These are phyloP conservation scores for Dendroctonus valens DNA, from an alignment of 1,140 invertebrate genomes.

Conservation along the genomic window DNA sequence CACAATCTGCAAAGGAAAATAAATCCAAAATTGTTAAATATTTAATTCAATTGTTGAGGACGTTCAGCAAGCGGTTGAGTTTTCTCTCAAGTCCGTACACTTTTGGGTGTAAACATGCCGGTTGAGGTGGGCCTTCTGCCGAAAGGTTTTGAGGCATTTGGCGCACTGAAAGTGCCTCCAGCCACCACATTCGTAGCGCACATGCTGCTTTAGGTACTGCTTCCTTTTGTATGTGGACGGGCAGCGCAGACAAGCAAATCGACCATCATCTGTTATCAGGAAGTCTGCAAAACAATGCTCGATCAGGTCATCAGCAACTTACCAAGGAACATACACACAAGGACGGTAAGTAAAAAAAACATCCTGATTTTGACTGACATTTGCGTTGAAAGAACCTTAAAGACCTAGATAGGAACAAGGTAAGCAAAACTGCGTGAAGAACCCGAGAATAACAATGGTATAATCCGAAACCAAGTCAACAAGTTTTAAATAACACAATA, in stretches of 20 bases:
- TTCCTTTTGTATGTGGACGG: conserved; percentile 34
- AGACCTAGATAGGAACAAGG: conserved; percentile 25
- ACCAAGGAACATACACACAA: too few species aligned
- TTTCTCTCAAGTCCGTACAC: background rate
- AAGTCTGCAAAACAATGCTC: conserved; percentile 15
- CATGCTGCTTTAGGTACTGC: conserved; percentile 45
- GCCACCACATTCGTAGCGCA: conserved; percentile 56
- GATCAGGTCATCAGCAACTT: background rate
- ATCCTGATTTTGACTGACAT: too few species aligned
- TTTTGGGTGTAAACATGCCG: conserved; percentile 18
- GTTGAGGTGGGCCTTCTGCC: conserved; percentile 24
- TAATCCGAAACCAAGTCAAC: too few species aligned
- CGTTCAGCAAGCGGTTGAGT: too few species aligned
- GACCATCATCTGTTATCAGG: conserved; percentile 3
- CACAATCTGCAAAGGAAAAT: background rate
- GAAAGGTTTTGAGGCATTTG: conserved; percentile 24
- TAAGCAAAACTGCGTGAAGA: conserved; percentile 34
- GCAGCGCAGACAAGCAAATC: conserved; percentile 27
- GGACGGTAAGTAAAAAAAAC: too few species aligned
- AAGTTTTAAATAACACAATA: too few species aligned
- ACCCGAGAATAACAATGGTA: too few species aligned
- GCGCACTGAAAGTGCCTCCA: conserved; percentile 39
- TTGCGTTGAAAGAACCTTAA: too few species aligned
- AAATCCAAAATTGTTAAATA: background rate
- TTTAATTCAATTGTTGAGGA: too few species aligned